A percentile compares a stretch with the other conserved stretches of the same genome.
Conservation (phyloP, 1,140 invertebrate genomes). For the Luehdorfia chinensis region DNA sequence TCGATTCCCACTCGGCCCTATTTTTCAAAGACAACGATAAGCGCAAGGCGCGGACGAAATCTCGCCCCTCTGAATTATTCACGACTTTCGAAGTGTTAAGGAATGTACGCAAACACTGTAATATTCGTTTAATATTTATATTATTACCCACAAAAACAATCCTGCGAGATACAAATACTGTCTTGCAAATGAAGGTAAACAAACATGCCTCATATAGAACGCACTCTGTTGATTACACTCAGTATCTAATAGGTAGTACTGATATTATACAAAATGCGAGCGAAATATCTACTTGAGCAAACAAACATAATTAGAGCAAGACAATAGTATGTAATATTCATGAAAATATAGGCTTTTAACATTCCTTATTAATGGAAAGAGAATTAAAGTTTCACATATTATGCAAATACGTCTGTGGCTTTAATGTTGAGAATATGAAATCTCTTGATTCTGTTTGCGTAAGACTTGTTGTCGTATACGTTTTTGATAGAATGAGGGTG, state of each 20-base stretch:
- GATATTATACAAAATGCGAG: slow-evolving; percentile 10
- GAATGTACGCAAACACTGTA: slow-evolving; percentile 54
- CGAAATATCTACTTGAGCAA: slow-evolving; percentile 13
- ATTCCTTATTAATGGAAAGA: background rate
- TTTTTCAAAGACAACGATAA: slow-evolving; percentile 21
- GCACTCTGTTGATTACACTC: slow-evolving; percentile 41
- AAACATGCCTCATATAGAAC: slow-evolving; percentile 30
- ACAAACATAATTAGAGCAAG: slow-evolving; percentile 15
- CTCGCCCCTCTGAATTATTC: slow-evolving; percentile 57
- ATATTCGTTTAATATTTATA: slow-evolving; percentile 70
- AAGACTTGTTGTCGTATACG: too few relatives aligned
- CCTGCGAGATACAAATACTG: slow-evolving; percentile 44
- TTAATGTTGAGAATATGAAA: background rate
- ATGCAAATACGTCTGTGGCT: background rate
- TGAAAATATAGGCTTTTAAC: slow-evolving; percentile 10
- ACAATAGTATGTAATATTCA: slow-evolving; percentile 14
- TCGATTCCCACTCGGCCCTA: slow-evolving; percentile 11
- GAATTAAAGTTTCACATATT: slow-evolving; percentile 13
- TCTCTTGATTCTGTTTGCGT: too few relatives aligned
- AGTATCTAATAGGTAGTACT: slow-evolving; percentile 12
- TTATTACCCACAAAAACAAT: slow-evolving; percentile 50
- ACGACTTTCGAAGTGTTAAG: slow-evolving; percentile 54
- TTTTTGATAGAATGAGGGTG: too few relatives aligned
- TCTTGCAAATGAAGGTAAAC: slow-evolving; percentile 39
- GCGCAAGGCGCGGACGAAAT: slow-evolving; percentile 24